These are phyloP conservation scores for Drosophila flavopinicola DNA, from an alignment of 2,888 invertebrate species.

Conservation along the genomic window DNA sequence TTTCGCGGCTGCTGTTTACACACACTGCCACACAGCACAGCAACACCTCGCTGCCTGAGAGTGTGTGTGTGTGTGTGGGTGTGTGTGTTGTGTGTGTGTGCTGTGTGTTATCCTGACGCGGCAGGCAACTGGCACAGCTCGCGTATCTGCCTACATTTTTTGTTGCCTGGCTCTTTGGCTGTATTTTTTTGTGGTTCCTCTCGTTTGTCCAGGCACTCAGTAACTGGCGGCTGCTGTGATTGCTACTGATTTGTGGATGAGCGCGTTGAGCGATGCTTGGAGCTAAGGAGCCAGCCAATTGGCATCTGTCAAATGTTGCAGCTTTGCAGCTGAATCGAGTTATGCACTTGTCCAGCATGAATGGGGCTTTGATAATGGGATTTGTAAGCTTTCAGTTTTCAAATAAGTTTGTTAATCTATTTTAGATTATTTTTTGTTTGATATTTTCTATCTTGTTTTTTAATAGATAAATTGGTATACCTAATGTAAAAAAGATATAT, in stretches of 20 bases:
- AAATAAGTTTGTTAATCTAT: no score
- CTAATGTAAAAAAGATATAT: no score
- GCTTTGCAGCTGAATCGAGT: conserved; percentile 15
- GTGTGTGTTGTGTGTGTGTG: conserved; percentile 14
- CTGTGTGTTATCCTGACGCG: conserved; percentile 49
- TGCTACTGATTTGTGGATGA: conserved; percentile 71
- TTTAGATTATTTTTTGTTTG: no score
- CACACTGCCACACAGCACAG: conserved; percentile 51
- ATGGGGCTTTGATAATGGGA: no score
- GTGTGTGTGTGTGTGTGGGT: conserved; percentile 22
- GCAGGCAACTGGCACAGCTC: conserved; percentile 46
- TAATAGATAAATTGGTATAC: no score
- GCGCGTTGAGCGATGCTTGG: conserved; percentile 6
- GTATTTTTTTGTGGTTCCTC: conserved; percentile 25
- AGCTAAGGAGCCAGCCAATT: conserved; percentile 23
- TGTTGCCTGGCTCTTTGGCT: conserved; percentile 6
- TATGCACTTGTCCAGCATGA: no score
- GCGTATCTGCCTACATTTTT: conserved; percentile 42
- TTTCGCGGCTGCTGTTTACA: conserved; percentile 60
- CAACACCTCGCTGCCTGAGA: conserved; percentile 47
- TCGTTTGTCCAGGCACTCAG: conserved; percentile 37
- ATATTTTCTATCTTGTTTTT: no score
- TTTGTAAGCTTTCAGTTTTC: no score
- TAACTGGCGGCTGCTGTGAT: conserved; percentile 53
- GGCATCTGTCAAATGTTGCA: conserved; percentile 29